Conservation (phyloP, 2,113 vertebrate species). For the Sprattus sprattus region DNA sequence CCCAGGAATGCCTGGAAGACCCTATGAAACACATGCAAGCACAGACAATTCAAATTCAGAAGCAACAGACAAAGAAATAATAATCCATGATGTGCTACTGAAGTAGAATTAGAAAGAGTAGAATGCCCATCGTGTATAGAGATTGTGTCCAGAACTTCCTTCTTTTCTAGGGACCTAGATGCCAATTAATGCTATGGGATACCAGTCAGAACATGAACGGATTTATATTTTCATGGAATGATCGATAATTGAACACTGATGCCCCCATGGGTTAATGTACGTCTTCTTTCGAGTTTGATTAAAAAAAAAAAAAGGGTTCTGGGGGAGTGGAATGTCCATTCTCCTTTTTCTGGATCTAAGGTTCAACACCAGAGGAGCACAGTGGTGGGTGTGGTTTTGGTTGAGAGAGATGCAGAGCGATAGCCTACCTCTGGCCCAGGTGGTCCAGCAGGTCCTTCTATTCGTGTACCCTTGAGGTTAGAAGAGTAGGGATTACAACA, state of each 20-base stretch:
- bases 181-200: not conserved
- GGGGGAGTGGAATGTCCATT: not conserved
- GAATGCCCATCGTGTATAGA: not conserved
- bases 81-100: not conserved
- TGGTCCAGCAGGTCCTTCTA: slow-evolving; percentile 74
- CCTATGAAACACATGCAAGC: slow-evolving; percentile 53
- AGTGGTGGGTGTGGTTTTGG: not conserved
- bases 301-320: not conserved
- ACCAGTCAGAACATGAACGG: not conserved
- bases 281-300: not conserved
- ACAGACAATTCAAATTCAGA: slow-evolving; percentile 16
- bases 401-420: not conserved
- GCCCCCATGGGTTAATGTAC: not conserved
- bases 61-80: not conserved
- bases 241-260: not conserved
- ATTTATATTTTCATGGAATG: not conserved
- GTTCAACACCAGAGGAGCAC: not conserved
- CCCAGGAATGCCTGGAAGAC: slow-evolving; percentile 66
- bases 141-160: not conserved
- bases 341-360: not conserved
- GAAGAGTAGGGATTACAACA: slow-evolving; percentile 12
- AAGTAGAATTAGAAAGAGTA: not conserved
- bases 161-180: not conserved
- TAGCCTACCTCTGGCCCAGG: slow-evolving; percentile 76
- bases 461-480: slow-evolving; percentile 71